Base-by-base conservation (phyloP, 2,888 invertebrate genomes). In the Troglohyphantes excavatus region DNA sequence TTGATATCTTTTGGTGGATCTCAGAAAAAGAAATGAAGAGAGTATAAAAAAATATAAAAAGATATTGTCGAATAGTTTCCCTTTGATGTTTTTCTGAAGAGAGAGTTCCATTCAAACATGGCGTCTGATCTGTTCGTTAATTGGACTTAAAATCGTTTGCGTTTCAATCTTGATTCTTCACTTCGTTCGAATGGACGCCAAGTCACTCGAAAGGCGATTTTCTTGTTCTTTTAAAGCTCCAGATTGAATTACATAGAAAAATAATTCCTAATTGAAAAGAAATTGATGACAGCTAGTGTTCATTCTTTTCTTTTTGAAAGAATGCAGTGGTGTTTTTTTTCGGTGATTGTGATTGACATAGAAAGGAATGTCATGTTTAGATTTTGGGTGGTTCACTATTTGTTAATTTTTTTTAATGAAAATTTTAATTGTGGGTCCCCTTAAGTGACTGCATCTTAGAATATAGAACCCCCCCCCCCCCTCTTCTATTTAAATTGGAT, bases 141-240 rank as follows among this genome's bases (percentile, higher is more conserved):
- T 82, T 82, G 82, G 82, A 61, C 29, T 33, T 39, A 13, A 63
- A 82, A 61, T 82, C 39, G 59, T 61, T 61, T 82, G 33, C 61
- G 29, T 27, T 82, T 29, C 23, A 17, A 61, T 70, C 82, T 59
- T 26, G 82, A 33, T 82, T 70, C 53, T 70, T 61, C n/a, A n/a
- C n/a, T 82, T 70, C 27, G 29, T 27, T 65, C 21, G n/a, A 23
- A 63, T 11, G 26, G 63, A n/a, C 63, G 3, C 27, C 1, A 61
- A 9, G 61, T 61, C 61, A 65, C 26, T 65, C 7, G 11, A 65
- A 65, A 26, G 11, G 7, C 11, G 21, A 2, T 21, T 61, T 21
- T 21, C 61, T 61, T n/a, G 53, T 53, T 5, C 17, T 5, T 17
- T n/a, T 7, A n/a, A 53, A 53, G 53, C n/a, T 53, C 0, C 13